These are phyloP conservation scores for Paracentrotus lividus DNA, from an alignment of 53 echinoderm and acorn worm species.

Conservation along the genomic window DNA sequence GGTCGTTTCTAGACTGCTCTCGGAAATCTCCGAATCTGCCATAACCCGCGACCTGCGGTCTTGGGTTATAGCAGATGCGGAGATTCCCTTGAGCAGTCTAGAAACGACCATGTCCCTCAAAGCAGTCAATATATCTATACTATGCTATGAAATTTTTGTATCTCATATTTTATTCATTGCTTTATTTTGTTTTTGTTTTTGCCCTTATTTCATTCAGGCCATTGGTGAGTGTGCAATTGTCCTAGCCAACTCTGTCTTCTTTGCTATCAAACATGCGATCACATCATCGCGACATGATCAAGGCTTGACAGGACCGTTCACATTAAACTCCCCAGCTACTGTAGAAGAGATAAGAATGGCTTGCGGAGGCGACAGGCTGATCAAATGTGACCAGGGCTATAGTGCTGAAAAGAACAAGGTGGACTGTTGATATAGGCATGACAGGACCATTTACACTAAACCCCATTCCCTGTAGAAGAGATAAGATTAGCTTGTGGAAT, in stretches of 20 bases:
- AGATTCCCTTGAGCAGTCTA: too few relatives aligned
- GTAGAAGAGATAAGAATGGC: conserved; percentile 60
- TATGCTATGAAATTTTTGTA: too few relatives aligned
- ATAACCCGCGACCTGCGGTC: too few relatives aligned
- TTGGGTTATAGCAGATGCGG: too few relatives aligned
- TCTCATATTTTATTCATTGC: too few relatives aligned
- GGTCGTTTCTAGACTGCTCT: too few relatives aligned
- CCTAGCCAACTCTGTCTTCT: conserved; percentile 61
- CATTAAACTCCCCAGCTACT: conserved; percentile 66
- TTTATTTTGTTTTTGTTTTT: not conserved
- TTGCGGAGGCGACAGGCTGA: conserved; percentile 15
- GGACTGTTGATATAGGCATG: not conserved
- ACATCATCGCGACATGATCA: conserved; percentile 46
- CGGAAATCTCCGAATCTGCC: too few relatives aligned
- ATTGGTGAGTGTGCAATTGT: conserved; percentile 45
- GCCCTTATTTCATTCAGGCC: conserved; percentile 19
- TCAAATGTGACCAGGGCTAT: conserved; percentile 2
- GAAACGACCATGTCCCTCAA: too few relatives aligned
- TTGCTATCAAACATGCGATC: conserved; percentile 74
- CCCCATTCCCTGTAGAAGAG: not conserved
- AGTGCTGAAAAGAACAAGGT: not conserved
- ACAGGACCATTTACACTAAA: not conserved
- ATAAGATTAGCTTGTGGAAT: not conserved
- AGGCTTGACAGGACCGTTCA: conserved; percentile 54
- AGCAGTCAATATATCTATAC: too few relatives aligned